A percentile compares a stretch with the other conserved stretches of the same genome.
phyloP scores from a whole-genome alignment of 92 coral and sea anemone species.

The Galaxea fascicularis region DNA sequence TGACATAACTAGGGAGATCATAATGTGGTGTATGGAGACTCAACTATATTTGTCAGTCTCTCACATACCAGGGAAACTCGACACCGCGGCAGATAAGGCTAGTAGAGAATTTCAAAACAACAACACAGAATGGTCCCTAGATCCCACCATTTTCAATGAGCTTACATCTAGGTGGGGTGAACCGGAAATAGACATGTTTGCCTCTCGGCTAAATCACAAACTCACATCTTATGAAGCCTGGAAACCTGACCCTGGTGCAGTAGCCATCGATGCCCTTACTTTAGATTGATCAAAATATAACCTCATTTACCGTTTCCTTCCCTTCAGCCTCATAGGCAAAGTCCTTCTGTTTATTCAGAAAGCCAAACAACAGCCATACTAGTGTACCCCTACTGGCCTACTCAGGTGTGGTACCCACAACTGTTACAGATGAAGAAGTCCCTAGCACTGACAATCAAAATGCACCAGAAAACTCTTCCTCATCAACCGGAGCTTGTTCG shows the following conservation, averaged over 20 bases:
- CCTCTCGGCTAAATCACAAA: slow-evolving; percentile 70
- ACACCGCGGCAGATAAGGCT: slow-evolving; percentile 59
- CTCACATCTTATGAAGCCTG: slow-evolving; percentile 58
- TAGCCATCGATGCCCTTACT: slow-evolving; percentile 68
- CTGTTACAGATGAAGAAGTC: slow-evolving; percentile 60
- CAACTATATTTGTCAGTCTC: slow-evolving; percentile 45
- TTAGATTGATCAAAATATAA: slow-evolving; percentile 66
- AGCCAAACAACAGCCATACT: slow-evolving; percentile 44
- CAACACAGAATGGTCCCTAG: slow-evolving; percentile 75
- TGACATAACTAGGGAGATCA: slow-evolving; percentile 55
- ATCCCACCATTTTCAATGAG: slow-evolving; percentile 34
- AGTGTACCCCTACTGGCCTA: slow-evolving; percentile 59
- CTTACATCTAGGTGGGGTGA: slow-evolving; percentile 54
- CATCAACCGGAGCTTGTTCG: slow-evolving; percentile 48
- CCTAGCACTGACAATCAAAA: slow-evolving; percentile 48
- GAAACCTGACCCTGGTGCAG: slow-evolving; percentile 74
- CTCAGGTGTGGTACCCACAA: slow-evolving; percentile 70
- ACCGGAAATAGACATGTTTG: slow-evolving; percentile 71
- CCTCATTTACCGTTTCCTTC: slow-evolving; percentile 66
- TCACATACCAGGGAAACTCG: slow-evolving; percentile 65
- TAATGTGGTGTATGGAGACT: slow-evolving; percentile 60
- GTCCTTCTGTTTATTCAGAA: slow-evolving; percentile 55
- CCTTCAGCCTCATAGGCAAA: slow-evolving; percentile 70
- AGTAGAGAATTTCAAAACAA: slow-evolving; percentile 43
- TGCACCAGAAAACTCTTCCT: slow-evolving; percentile 43